phyloP scores from a whole-genome alignment of 1,140 invertebrate species.

The Arctopsyche grandis region DNA sequence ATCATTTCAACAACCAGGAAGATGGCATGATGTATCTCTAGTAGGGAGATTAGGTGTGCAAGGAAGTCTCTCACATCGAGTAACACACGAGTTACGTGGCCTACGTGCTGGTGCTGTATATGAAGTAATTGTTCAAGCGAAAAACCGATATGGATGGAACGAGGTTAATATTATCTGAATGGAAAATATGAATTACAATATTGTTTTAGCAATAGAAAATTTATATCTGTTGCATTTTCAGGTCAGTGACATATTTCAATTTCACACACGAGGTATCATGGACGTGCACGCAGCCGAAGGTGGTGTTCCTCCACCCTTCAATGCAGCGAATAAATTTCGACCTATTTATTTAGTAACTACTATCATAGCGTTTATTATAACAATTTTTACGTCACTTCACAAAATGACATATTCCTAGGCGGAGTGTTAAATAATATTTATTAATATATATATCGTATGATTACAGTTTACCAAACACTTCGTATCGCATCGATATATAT shows the following conservation, averaged over 20 bases:
- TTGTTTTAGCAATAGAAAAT: neutral
- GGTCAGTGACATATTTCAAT: constrained; percentile 74
- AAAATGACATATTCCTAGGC: neutral
- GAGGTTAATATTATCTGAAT: constrained; percentile 62
- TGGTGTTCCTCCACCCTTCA: constrained; percentile 31
- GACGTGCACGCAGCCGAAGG: constrained; percentile 41
- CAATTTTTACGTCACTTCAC: neutral
- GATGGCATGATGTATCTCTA: constrained; percentile 74
- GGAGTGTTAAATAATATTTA: neutral
- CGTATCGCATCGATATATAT: too few species aligned
- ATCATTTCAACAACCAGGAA: constrained; percentile 75
- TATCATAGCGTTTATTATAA: neutral
- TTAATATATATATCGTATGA: neutral
- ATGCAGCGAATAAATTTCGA: neutral
- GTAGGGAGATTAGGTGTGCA: constrained; percentile 46
- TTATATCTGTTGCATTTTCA: constrained; percentile 55
- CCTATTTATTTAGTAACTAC: neutral
- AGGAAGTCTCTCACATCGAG: constrained; percentile 59
- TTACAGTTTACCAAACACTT: too few species aligned
- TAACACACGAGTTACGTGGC: constrained; percentile 66
- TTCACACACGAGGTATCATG: constrained; percentile 64
- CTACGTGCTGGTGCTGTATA: constrained; percentile 72
- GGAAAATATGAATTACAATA: neutral
- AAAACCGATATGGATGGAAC: constrained; percentile 78
- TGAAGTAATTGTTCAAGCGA: constrained; percentile 76